A percentile compares a stretch with the other conserved stretches of the same genome.
These are phyloP conservation scores for Trogon surrucura DNA, from an alignment of 2,113 vertebrate genomes.

Conservation along the genomic window DNA sequence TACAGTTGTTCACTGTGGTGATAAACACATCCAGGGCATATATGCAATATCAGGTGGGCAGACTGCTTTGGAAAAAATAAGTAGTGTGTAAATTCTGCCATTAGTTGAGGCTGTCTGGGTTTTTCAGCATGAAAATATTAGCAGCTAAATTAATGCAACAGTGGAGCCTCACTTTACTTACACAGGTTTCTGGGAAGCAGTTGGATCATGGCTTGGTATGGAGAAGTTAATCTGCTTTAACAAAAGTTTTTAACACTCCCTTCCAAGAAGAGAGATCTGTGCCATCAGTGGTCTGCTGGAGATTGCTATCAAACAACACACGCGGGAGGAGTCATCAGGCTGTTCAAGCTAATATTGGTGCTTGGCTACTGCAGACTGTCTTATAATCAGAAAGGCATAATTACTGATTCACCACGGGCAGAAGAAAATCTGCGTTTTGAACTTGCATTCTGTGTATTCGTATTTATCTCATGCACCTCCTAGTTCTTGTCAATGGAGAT, in stretches of 20 bases:
- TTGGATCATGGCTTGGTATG: neutral
- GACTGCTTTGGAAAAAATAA: neutral
- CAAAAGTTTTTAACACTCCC: neutral
- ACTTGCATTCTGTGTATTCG: neutral
- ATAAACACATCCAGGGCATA: neutral
- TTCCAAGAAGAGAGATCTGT: neutral
- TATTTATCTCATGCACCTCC: neutral
- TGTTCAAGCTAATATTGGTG: neutral
- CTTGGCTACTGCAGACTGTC: neutral
- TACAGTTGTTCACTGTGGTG: neutral
- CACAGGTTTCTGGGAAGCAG: neutral
- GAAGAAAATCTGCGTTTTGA: neutral
- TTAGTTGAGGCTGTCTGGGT: neutral
- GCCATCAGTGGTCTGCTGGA: neutral
- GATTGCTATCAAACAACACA: neutral
- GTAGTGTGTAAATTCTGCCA: neutral
- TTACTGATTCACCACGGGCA: neutral
- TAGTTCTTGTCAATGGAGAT: neutral
- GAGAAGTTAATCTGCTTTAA: neutral
- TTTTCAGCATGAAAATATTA: neutral
- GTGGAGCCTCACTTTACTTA: neutral
- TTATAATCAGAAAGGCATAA: neutral
- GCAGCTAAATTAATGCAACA: neutral
- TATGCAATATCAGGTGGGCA: neutral
- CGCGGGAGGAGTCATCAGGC: neutral